phyloP scores from a whole-genome alignment of 2,113 vertebrate species.

The Vulpes lagopus region DNA sequence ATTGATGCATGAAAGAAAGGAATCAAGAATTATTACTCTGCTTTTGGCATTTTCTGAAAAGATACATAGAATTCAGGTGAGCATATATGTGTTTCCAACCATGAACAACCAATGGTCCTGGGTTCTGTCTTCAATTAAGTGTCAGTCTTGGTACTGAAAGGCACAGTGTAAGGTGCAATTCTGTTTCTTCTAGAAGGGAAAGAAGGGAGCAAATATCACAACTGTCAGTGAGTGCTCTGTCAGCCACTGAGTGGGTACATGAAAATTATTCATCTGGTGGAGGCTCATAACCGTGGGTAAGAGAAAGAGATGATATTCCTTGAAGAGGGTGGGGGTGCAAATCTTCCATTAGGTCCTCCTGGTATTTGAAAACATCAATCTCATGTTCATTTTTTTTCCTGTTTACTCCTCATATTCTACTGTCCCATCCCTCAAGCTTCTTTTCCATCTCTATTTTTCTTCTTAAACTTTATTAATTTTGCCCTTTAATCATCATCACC shows the following conservation, averaged over 20 bases:
- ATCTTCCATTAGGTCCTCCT: neutral
- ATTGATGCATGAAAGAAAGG: neutral
- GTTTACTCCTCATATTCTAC: neutral
- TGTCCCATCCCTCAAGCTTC: neutral
- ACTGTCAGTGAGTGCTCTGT: neutral
- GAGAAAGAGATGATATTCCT: no score
- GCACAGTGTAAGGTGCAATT: neutral
- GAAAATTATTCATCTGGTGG: no score
- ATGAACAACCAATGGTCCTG: neutral
- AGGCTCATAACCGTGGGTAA: accelerated
- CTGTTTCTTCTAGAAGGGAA: neutral
- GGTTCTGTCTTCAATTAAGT: neutral
- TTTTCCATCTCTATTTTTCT: neutral
- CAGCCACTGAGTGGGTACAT: no score
- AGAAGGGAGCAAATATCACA: neutral
- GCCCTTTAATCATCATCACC: neutral
- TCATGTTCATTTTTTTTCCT: accelerated
- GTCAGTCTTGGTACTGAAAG: neutral
- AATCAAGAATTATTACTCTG: neutral
- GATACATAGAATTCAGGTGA: neutral
- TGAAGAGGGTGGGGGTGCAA: neutral
- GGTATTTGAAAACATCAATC: neutral
- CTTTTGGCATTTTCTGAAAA: neutral
- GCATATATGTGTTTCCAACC: neutral
- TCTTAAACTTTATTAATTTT: neutral